phyloP scores from a whole-genome alignment of 2,888 invertebrate genomes.

The Ophioninae sp. region DNA sequence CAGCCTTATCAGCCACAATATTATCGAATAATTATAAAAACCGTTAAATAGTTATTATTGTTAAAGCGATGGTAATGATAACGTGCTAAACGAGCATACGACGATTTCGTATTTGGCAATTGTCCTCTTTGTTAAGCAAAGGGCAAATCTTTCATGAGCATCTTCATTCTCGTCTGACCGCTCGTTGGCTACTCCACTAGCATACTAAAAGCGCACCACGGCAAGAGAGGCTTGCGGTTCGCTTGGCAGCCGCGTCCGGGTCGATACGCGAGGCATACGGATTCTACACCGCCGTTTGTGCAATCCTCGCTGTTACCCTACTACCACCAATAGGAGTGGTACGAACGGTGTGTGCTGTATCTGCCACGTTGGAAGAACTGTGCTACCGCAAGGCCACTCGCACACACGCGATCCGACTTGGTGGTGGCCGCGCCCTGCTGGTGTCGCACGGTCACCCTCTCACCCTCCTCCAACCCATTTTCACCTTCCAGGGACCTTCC shows the following conservation, averaged over 20 bases:
- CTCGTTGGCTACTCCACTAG: slow-evolving; percentile 71
- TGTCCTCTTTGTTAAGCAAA: slow-evolving; percentile 21
- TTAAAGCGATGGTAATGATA: slow-evolving; percentile 15
- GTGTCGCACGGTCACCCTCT: slow-evolving; percentile 12
- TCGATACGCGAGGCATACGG: slow-evolving; percentile 69
- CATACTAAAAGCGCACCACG: slow-evolving; percentile 71
- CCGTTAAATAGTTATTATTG: not conserved
- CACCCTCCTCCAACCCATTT: not conserved
- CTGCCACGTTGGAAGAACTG: slow-evolving; percentile 41
- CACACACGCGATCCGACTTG: slow-evolving; percentile 33
- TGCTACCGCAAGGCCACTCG: slow-evolving; percentile 43
- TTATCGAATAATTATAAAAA: slow-evolving; percentile 2
- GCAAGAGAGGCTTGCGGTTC: slow-evolving; percentile 67
- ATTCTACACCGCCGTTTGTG: slow-evolving; percentile 44
- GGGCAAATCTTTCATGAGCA: slow-evolving; percentile 65
- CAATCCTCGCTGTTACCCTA: slow-evolving; percentile 31
- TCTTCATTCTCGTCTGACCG: slow-evolving; percentile 70
- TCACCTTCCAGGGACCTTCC: not conserved
- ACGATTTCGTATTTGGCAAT: not conserved
- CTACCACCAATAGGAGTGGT: slow-evolving; percentile 20
- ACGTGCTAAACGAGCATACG: not conserved
- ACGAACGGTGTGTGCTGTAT: slow-evolving; percentile 10
- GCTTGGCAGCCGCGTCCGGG: slow-evolving; percentile 66
- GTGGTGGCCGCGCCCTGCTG: slow-evolving; percentile 52
- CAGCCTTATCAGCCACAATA: not conserved